Base-by-base conservation (phyloP, 2,113 vertebrate genomes). In the Gallinago paraguaiae region DNA sequence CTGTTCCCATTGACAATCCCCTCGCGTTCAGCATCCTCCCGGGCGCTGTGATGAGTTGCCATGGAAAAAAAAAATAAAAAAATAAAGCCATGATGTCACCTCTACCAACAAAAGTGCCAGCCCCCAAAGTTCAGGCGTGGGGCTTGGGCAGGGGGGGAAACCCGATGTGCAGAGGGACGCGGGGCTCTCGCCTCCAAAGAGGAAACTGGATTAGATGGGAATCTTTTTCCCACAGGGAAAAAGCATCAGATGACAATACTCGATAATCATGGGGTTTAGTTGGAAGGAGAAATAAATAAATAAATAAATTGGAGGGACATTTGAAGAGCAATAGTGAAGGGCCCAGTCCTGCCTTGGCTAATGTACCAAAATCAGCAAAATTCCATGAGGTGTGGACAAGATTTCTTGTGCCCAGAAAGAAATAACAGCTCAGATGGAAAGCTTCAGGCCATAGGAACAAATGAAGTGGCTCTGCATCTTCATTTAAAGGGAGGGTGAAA, bases 31-130 rank as follows among this genome's bases (percentile, higher is more conserved):
- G 46, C 18, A 9, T 46, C 45, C 64, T 90, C 84, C 82, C 4
- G 23, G 41, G 74, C 64, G 37, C 86, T 10, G 9, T 10, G 16
- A 94, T 28, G 76, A 28, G 96, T 97, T 98, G 95, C 97, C 96
- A 98, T 96, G 95, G 97, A 37, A 37, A 69, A 2, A 17, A 17
- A 46, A 46, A 46, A 46, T 19, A 46, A 46, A 46, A 43, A 16
- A 46, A 46, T 80, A 96, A 48, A 11, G 65, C 92, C 77, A 31
- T 95, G 95, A 96, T 78, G 92, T 96, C 97, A 97, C 91, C 67
- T 92, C 4, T n/a, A 70, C 90, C 92, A 83, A 95, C 74, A 82
- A 95, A 97, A 77, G 84, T 56, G 88, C 45, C 67, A 64, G 87
- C 90, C 69, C 96, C 85, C 35, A 41, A 74, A 93, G 60, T 78